Evolutionary conservation across 2,113 vertebrate species (phyloP), one percentile per base, ranked within the genome.

Genomic region (Tichodroma muraria): DNA sequence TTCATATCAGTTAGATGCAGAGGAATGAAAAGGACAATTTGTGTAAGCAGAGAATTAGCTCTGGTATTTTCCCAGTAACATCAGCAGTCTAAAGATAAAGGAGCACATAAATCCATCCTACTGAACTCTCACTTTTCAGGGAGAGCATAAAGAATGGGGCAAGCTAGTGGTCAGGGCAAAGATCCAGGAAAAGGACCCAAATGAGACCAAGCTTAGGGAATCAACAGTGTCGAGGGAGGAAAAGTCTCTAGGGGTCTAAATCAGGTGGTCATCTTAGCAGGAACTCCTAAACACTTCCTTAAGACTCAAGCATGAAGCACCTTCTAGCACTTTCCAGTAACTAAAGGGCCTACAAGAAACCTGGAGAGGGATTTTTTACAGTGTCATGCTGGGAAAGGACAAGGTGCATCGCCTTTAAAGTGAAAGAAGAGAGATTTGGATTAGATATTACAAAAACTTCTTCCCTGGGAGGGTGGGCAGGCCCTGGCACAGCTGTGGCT

Each of bases 41-140:
- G 50, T 82, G 63, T 91, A 89, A 88, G 50, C 75, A 81, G 56
- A 73, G 75, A 92, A 93, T 89, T 50, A 89, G 75, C 64, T 77
- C 47, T 77, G 85, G 7, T 87, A 35, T 85, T 91, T 92, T 93
- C 70, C 78, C 42, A 65, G 35, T n/a, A 28, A 35, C 57, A 61
- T 45, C 40, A 87, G 60, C 80, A 69, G 13, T 44, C 60, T 65
- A 57, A 47, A 87, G 87, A n/a, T 25, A 59, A 87, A 72, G 42
- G 35, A 45, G 30, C 35, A 40, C 78, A 50, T 22, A 12, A 83
- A 22, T 72, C 40, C 45, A 3, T 15, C 8, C 6, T 25, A 5
- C 35, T 69, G 78, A 60, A 13, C 19, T 49, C 27, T 69, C 45
- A 9, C 7, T 72, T 56, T 50, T 49, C 87, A 83, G 85, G 52